Percentiles rank a stretch among this genome's conserved stretches.
Evolutionary conservation across 2,113 vertebrate species (phyloP).

Genomic region (Alces alces): DNA sequence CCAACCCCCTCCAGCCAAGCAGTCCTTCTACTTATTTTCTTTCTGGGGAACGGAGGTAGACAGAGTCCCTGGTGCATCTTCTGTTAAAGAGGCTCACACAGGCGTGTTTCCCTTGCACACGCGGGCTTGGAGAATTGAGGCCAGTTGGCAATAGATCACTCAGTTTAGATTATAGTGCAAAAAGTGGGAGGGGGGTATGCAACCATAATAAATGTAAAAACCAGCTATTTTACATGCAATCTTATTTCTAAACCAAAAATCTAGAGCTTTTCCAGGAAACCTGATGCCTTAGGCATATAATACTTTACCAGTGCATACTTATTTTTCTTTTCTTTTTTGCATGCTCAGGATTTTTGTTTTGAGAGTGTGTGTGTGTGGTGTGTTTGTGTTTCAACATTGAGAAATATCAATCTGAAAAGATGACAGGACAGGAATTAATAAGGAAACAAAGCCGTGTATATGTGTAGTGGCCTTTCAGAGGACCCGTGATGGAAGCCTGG

Average conservation of each 20-base stretch:
- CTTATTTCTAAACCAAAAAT: conserved; percentile 71
- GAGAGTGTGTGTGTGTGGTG: background rate
- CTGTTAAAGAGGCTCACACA: background rate
- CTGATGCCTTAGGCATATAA: conserved; percentile 57
- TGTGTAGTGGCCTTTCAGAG: background rate
- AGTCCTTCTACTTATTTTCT: background rate
- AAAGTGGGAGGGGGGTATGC: background rate
- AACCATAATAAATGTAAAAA: conserved; percentile 56
- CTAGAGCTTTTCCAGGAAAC: conserved; percentile 67
- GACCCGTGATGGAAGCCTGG: background rate
- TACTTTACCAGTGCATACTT: background rate
- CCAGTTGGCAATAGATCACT: background rate
- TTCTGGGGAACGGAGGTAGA: background rate
- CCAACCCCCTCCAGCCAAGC: fast-evolving
- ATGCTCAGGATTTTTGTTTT: background rate
- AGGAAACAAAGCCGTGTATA: background rate
- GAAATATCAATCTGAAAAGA: background rate
- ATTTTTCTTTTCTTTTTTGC: background rate
- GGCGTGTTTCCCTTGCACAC: conserved; percentile 7
- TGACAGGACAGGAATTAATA: background rate
- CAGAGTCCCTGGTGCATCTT: conserved; percentile 7
- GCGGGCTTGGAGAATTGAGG: background rate
- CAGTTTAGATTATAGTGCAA: conserved; percentile 7
- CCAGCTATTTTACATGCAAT: conserved; percentile 47
- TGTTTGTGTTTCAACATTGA: background rate